Base-by-base conservation (phyloP, 1,140 invertebrate genomes). In the Drosophila melanogaster region DNA sequence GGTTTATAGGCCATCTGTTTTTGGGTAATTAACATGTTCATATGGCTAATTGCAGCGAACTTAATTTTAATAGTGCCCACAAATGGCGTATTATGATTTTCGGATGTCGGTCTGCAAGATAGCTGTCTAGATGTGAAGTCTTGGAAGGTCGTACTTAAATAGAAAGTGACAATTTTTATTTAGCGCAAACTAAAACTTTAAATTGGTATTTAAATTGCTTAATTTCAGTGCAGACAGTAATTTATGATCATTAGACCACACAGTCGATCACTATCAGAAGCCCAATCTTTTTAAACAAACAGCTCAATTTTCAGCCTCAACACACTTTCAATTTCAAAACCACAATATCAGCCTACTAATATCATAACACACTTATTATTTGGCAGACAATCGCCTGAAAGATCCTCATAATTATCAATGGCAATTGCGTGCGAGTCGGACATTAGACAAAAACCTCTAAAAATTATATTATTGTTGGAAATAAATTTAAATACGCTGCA, bases 401-500 rank as follows among this genome's bases (percentile, higher is more conserved):
- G 59, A 78, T 58, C 60, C 69, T 47, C 57, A 62, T 83, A 87
- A 83, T 87, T 83, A 87, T 76, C 26, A 41, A 51, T 59, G 35
- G 38, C 58, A 76, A 87, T 86, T 54, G 81, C 81, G 81, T 86
- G 81, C 14, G 53, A 50, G 40, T 22, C 56, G 12, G 47, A 61
- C 81, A 81, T 85, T 61, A 81, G 69, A 69, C 24, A 47, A 38
- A 35, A 56, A 55, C 43, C 73, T 41, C 41, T 49, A 51, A 56
- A 70, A 67, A 74, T 70, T 37, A 62, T 76, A 74, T 85, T 81
- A 77, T 77, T 86, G 78, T 65, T 59, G 55, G 55, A 86, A 76
- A 87, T 83, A 86, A 72, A 86, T 86, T 79, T 79, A 87, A 86
- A 83, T 87, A 69, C 50, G 80, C 65, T 83, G 81, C 81, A 87